A percentile compares a stretch with the other conserved stretches of the same genome.
Conservation (phyloP, 2,113 vertebrate species). For the Sylvilagus bachmani region DNA sequence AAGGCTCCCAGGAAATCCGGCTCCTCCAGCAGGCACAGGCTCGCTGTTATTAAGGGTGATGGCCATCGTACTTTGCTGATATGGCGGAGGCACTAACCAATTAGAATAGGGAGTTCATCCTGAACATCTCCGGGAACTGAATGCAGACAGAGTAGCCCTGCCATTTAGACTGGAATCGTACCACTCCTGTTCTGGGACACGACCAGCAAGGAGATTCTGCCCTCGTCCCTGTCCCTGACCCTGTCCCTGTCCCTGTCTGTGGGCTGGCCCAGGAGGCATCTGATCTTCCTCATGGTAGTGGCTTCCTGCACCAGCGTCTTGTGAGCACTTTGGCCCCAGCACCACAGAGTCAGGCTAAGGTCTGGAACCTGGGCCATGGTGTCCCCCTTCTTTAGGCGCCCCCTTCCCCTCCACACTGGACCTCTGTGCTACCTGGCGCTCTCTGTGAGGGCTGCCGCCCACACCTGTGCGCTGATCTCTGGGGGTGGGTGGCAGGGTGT, state of each 20-base stretch:
- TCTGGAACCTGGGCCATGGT: not conserved
- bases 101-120: not conserved
- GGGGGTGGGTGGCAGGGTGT: accelerated
- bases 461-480: not conserved
- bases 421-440: not conserved
- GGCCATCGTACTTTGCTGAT: not conserved
- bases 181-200: not conserved
- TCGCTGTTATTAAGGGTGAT: too few species aligned
- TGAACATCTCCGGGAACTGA: not conserved
- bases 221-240: too few species aligned
- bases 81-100: not conserved
- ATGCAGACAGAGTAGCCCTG: not conserved
- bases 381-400: not conserved
- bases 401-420: not conserved
- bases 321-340: not conserved
- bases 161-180: not conserved
- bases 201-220: not conserved
- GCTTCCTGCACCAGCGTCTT: not conserved
- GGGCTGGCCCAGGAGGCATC: not conserved
- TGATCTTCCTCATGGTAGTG: not conserved
- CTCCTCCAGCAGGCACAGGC: not conserved
- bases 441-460: not conserved
- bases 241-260: not conserved
- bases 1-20: not conserved
- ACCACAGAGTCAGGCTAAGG: not conserved